These are phyloP conservation scores for Balearica regulorum DNA, from an alignment of 2,797 vertebrate species.

Conservation along the genomic window DNA sequence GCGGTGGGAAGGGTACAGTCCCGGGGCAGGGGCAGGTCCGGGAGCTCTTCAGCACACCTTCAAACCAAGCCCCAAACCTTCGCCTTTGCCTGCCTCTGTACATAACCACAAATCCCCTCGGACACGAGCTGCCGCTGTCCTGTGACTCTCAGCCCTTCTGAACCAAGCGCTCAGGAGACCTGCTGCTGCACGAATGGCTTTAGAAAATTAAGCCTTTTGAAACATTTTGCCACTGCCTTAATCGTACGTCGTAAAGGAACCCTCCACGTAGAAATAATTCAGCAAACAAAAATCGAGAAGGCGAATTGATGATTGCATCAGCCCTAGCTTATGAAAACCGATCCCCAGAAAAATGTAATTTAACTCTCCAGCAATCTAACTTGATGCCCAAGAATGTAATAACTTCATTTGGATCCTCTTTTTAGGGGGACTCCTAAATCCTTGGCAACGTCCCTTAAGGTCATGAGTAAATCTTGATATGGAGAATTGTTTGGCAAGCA, in stretches of 20 bases:
- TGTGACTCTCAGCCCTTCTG: background rate
- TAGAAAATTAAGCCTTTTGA: background rate
- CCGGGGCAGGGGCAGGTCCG: background rate
- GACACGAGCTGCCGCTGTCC: background rate
- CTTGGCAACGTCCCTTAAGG: conserved; percentile 56
- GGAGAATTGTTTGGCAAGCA: conserved; percentile 52
- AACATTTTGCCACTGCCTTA: background rate
- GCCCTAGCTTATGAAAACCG: conserved; percentile 33
- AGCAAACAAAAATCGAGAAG: background rate
- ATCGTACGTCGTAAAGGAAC: background rate
- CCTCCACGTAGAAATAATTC: background rate
- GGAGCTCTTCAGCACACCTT: background rate
- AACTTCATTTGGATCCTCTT: conserved; percentile 40
- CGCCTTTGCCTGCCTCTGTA: background rate
- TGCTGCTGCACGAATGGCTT: background rate
- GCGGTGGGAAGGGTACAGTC: background rate
- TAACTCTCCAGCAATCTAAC: conserved; percentile 24
- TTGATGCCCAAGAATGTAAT: conserved; percentile 22
- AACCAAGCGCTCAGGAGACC: background rate
- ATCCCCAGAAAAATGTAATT: conserved; percentile 50
- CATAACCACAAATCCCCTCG: background rate
- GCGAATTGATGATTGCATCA: conserved; percentile 44
- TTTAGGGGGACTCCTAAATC: conserved; percentile 63
- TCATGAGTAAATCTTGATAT: conserved; percentile 52
- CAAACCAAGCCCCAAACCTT: background rate